A percentile compares a stretch with the other conserved stretches of the same genome.
phyloP scores from a whole-genome alignment of 2,888 invertebrate genomes.

The Scaptomyza cyrtandrae region DNA sequence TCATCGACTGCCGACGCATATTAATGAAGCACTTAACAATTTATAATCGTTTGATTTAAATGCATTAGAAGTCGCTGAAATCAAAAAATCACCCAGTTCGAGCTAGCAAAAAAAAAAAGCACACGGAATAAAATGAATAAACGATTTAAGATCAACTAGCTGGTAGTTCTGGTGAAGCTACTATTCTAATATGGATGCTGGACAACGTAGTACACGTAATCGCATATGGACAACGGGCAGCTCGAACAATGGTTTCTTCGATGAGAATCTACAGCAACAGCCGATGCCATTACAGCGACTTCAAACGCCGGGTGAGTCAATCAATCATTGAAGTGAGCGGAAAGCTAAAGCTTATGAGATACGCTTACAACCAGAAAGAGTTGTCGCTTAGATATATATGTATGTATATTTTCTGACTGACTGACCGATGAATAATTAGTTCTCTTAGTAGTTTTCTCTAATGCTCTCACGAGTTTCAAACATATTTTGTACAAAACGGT shows the following conservation, averaged over 20 bases:
- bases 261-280: conserved; percentile 54
- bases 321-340: neutral
- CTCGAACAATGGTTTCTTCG: conserved; percentile 69
- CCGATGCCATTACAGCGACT: conserved; percentile 27
- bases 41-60: conserved; percentile 19
- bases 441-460: too few relatives aligned
- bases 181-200: conserved; percentile 53
- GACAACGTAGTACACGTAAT: conserved; percentile 55
- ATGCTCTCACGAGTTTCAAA: too few relatives aligned
- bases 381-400: too few relatives aligned
- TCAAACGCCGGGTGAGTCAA: conserved; percentile 70
- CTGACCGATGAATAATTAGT: too few relatives aligned
- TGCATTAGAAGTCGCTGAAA: conserved; percentile 10
- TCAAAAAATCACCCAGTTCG: conserved; percentile 53
- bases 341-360: neutral
- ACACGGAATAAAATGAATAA: conserved; percentile 22
- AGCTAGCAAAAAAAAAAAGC: conserved; percentile 22
- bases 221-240: conserved; percentile 76
- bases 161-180: conserved; percentile 1
- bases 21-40: conserved; percentile 28
- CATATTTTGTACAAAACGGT: too few relatives aligned
- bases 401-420: too few relatives aligned
- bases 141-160: conserved; percentile 31
- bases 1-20: conserved; percentile 32
- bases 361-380: neutral